Base-by-base conservation (phyloP, 2,797 vertebrate species). In the Myiothlypis coronata region DNA sequence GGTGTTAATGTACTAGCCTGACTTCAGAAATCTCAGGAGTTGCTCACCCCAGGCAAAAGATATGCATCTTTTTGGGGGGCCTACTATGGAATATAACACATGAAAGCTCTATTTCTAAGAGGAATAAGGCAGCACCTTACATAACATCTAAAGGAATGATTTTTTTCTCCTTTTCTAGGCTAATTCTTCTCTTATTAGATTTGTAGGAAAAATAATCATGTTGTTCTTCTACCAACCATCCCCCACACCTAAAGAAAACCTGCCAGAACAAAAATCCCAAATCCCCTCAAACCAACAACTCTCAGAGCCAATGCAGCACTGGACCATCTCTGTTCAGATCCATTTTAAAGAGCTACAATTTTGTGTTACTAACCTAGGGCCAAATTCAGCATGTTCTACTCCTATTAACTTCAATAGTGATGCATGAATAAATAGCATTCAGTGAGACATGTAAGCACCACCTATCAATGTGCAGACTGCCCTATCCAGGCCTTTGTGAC, bases 1-100 rank as follows among this genome's bases (percentile, higher is more conserved):
- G 96, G 97, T 97, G 97, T 97, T 98, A 98, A 97, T 97, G 95
- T 97, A 97, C 96, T 93, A 86, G 82, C 89, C 92, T 97, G 95
- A 95, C 95, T 97, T 95, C 93, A 93, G 93, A 97, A 96, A 96
- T 96, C 96, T 97, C 93, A 84, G 70, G 96, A 96, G 94, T 4
- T 96, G 94, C 85, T 96, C 89, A 96, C 96, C 92, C 32, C 90
- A 90, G 94, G 96, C 94, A 89, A 96, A 86, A 96, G 85, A 96
- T 88, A 93, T 7, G 20, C 89, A 84, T 92, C 90, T 92, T 96
- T 94, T 90, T 12, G 55, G 81, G 75, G 80, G 49, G 43, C 30
- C 49, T 75, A 13, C 60, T 64, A 9, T 64, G 61, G 63, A 95
- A 86, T 41, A 47, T 47, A 94, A 88, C 69, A 92, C n/a, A 67